These are phyloP conservation scores for Sminthurinus aureus DNA, from an alignment of 2,888 invertebrate species.

Conservation along the genomic window DNA sequence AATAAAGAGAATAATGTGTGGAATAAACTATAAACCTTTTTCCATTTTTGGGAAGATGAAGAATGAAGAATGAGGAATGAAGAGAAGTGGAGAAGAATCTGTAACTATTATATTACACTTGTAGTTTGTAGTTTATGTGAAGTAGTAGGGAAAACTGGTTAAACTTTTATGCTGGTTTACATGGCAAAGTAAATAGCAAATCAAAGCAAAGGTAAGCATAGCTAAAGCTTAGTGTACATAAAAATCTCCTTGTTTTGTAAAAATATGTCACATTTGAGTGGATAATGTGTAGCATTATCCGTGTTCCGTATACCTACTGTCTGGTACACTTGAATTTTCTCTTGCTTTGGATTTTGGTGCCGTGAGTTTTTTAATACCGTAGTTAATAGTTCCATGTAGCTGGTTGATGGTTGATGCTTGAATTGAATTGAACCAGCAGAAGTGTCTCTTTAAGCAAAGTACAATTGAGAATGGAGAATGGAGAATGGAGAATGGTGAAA, in stretches of 20 bases:
- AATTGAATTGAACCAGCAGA: too few relatives aligned
- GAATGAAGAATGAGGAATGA: too few relatives aligned
- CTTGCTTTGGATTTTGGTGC: background rate
- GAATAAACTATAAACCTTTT: conserved; percentile 1
- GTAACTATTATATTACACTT: too few relatives aligned
- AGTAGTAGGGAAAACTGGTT: too few relatives aligned
- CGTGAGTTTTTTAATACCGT: too few relatives aligned
- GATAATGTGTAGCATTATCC: conserved; percentile 11
- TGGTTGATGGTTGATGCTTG: too few relatives aligned
- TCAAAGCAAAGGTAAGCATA: too few relatives aligned
- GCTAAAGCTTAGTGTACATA: background rate
- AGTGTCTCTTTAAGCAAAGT: background rate
- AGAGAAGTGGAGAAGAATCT: too few relatives aligned
- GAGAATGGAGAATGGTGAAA: background rate
- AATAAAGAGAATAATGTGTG: background rate
- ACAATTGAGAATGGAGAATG: background rate
- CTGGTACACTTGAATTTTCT: background rate
- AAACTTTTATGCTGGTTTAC: too few relatives aligned
- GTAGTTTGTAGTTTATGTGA: too few relatives aligned
- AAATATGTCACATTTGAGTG: conserved; percentile 6
- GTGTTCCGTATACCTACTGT: background rate
- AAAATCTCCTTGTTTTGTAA: background rate
- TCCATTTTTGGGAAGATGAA: background rate
- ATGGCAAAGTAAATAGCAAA: too few relatives aligned
- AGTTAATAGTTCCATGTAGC: too few relatives aligned